phyloP scores from a whole-genome alignment of 2,113 vertebrate genomes.

The Galemys pyrenaicus region DNA sequence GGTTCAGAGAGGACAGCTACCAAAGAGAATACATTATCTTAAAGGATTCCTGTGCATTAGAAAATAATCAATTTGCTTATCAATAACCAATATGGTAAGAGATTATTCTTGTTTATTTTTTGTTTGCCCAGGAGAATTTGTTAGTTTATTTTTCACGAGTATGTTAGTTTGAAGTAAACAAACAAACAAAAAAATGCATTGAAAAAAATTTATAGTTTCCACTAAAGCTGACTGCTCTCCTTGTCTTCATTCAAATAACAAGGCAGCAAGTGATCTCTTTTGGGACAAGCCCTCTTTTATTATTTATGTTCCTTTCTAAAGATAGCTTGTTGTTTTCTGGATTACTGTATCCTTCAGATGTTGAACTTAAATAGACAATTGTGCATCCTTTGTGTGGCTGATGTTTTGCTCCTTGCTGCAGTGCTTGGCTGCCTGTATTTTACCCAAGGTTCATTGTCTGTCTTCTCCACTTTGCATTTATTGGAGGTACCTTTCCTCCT shows the following conservation, averaged over 20 bases:
- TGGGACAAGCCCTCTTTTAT: slow-evolving; percentile 49
- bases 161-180: slow-evolving; percentile 17
- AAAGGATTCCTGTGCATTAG: slow-evolving; percentile 29
- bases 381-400: not conserved
- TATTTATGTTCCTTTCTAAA: slow-evolving; percentile 60
- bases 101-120: slow-evolving; percentile 5
- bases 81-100: not conserved
- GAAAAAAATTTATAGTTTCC: not conserved
- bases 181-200: not conserved
- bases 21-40: not conserved
- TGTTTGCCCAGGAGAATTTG: not conserved
- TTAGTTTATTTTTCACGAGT: not conserved
- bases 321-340: slow-evolving; percentile 41
- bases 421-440: not conserved
- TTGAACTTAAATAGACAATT: not conserved
- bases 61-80: not conserved
- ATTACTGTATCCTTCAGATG: not conserved
- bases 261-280: not conserved
- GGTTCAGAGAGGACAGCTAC: not conserved
- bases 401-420: not conserved
- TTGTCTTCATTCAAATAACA: not conserved
- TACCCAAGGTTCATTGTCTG: not conserved
- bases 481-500: not conserved
- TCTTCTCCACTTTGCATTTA: not conserved
- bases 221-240: not conserved